phyloP scores from a whole-genome alignment of 1,140 invertebrate species.

The Heliconius himera region DNA sequence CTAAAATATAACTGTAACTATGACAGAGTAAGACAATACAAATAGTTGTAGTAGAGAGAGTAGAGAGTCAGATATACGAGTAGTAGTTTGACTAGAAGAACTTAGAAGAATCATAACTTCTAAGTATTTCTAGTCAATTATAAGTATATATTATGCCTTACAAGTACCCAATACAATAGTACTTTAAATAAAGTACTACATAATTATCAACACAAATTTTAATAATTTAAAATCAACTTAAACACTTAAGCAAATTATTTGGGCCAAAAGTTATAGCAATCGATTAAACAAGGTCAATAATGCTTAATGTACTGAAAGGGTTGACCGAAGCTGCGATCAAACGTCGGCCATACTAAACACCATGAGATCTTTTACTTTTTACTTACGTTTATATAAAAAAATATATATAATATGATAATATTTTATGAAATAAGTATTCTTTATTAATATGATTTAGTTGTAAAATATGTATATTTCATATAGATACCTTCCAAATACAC shows the following conservation, averaged over 20 bases:
- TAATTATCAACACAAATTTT: background rate
- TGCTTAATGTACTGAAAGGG: constrained; percentile 28
- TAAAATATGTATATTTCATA: background rate
- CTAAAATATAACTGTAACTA: too few relatives aligned
- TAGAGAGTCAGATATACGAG: too few relatives aligned
- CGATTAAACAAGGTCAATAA: constrained; percentile 28
- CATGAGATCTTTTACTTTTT: constrained; percentile 4
- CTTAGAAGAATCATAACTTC: too few relatives aligned
- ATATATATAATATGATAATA: background rate
- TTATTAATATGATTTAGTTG: background rate
- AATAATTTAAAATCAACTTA: constrained; percentile 2
- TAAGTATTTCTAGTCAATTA: too few relatives aligned
- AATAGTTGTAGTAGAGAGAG: too few relatives aligned
- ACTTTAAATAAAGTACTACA: background rate
- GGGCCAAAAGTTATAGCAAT: constrained; percentile 11
- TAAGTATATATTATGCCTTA: background rate
- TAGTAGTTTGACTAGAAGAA: too few relatives aligned
- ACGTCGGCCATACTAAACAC: constrained; percentile 1
- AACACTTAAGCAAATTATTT: constrained; percentile 4
- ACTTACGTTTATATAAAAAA: background rate
- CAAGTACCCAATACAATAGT: background rate
- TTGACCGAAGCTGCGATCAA: constrained; percentile 27
- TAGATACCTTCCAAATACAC: background rate
- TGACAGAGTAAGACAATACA: too few relatives aligned
- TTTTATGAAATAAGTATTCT: background rate